A percentile compares a stretch with the other conserved stretches of the same genome.
Conservation (phyloP, 2,113 vertebrate species). For the Limanda limanda region DNA sequence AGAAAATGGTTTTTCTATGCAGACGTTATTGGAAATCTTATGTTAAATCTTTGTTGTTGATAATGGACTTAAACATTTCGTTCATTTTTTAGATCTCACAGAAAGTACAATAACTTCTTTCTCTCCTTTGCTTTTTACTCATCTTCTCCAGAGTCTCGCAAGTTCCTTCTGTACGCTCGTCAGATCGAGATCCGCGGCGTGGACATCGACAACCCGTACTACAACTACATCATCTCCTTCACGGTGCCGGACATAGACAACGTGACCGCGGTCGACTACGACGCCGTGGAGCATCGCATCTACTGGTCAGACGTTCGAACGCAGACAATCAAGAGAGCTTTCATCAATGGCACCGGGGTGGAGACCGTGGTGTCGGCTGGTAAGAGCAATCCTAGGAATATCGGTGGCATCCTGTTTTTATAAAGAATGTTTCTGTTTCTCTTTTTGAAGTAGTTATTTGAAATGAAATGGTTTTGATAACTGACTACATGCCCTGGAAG, state of each 20-base stretch:
- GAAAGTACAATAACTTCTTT: neutral
- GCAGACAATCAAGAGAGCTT: slow-evolving; percentile 96
- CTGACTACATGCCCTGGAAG: neutral
- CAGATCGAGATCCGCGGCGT: slow-evolving; percentile 98
- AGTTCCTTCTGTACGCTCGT: slow-evolving; percentile 96
- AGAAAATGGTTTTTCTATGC: too few species aligned
- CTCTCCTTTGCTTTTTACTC: neutral
- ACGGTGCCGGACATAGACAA: slow-evolving; percentile 98
- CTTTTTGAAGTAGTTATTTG: neutral
- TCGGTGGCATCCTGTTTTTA: rapidly evolving
- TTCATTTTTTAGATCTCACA: neutral
- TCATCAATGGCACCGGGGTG: slow-evolving; percentile 97
- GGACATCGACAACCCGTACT: slow-evolving; percentile 96
- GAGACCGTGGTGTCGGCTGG: slow-evolving; percentile 90
- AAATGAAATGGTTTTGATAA: neutral
- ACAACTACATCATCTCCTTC: slow-evolving; percentile 99
- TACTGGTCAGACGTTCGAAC: slow-evolving; percentile 99
- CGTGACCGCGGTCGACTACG: slow-evolving; percentile 94
- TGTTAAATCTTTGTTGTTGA: neutral
- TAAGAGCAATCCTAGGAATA: slow-evolving; percentile 23
- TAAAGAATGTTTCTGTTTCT: neutral
- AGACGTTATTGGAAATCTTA: neutral
- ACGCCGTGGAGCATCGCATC: slow-evolving; percentile 93
- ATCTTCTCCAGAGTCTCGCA: slow-evolving; percentile 87
- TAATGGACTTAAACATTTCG: neutral